Evolutionary conservation across 2,113 vertebrate species (phyloP), one percentile per base, ranked within the genome.

Genomic region (Pollimyrus isidori): DNA sequence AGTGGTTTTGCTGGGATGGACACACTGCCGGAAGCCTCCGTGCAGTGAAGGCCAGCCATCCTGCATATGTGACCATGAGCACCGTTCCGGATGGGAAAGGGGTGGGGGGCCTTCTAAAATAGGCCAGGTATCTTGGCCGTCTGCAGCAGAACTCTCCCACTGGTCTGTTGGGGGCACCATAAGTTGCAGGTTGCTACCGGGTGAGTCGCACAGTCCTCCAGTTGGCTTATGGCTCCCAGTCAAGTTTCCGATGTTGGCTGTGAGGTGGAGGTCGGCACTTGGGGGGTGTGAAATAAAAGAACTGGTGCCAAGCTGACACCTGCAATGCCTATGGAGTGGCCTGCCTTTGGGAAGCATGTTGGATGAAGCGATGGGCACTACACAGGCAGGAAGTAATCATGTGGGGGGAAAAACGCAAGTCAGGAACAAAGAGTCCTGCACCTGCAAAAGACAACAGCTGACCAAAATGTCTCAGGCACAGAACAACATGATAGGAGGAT

Each of bases 101-200:
- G 62, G 62, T 69, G 26, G 62, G 62, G 62, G 62, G n/a, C n/a
- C 62, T 23, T 48, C 82, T 84, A 84, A 84, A 84, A 84, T 84
- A 19, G 45, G 39, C 42, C 82, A 84, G 45, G 35, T 48, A 48
- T 84, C 82, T 84, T 84, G 82, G 82, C 82, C 1, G 19, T 84
- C 10, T 84, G 45, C 19, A 84, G 35, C 82, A 46, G 21, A 46
- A 23, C 7, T 23, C 82, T 46, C 19, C 23, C 42, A 23, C 19
- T 46, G 82, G 82, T 45, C 35, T 46, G 21, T 9, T 84, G 19
- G 45, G 82, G 82, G 21, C 42, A 23, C 82, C 45, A 48, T 84
- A 84, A 84, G 82, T 84, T 23, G 39, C 45, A 48, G 39, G 82
- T 42, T 84, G 45, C 39, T 82, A 82, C 35, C 76, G 19, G 13